These are phyloP conservation scores for Camponotus vicinus DNA, from an alignment of 1,140 invertebrate genomes.

Conservation along the genomic window DNA sequence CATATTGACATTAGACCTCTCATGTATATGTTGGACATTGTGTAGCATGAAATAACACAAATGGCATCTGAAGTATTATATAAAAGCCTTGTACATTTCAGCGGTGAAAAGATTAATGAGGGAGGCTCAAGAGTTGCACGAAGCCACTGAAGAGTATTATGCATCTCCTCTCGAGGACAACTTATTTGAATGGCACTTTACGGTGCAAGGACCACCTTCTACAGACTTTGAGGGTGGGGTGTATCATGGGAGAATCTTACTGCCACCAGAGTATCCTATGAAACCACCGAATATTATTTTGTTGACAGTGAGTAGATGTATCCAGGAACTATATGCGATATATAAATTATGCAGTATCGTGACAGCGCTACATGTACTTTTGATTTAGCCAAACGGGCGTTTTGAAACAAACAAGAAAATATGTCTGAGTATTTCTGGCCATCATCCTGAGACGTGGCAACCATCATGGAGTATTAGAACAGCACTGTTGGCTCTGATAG, in stretches of 20 bases:
- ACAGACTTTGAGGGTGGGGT: constrained; percentile 96
- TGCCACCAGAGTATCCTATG: constrained; percentile 98
- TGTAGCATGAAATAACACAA: not conserved
- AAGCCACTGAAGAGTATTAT: constrained; percentile 96
- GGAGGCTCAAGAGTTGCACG: constrained; percentile 94
- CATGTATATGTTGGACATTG: not conserved
- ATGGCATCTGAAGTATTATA: not conserved
- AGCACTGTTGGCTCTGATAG: constrained; percentile 96
- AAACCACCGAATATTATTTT: constrained; percentile 98
- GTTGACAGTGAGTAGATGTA: constrained; percentile 90
- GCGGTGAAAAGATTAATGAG: constrained; percentile 98
- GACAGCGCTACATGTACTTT: not conserved
- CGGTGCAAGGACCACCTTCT: constrained; percentile 94
- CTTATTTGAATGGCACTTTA: constrained; percentile 99
- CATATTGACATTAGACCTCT: not conserved
- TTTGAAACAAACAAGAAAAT: constrained; percentile 98
- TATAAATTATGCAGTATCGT: not conserved
- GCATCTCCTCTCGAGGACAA: constrained; percentile 97
- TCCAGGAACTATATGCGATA: not conserved
- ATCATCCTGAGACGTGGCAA: constrained; percentile 99
- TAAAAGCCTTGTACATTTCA: constrained; percentile 76
- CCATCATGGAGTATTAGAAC: constrained; percentile 98
- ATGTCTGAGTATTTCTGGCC: constrained; percentile 98
- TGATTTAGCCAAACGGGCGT: constrained; percentile 94
- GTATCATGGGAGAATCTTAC: constrained; percentile 96